Percentiles rank a stretch among this genome's conserved stretches.
phyloP scores from a whole-genome alignment of 2,113 vertebrate species.

The Hyaena hyaena region DNA sequence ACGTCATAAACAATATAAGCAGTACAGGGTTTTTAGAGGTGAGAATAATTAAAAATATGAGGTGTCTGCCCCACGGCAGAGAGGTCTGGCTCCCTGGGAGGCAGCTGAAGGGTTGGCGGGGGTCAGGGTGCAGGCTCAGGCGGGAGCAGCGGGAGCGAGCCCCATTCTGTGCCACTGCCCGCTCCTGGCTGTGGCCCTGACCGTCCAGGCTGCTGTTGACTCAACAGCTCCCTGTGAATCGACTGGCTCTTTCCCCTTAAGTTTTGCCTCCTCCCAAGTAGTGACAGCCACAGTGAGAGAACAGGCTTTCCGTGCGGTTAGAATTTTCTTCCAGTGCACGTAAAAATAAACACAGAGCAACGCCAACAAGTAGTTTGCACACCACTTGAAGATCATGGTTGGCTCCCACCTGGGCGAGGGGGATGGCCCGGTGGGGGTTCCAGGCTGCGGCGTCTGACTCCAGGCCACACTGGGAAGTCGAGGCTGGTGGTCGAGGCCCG shows the following conservation, averaged over 20 bases:
- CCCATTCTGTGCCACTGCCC: background rate
- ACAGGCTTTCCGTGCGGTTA: background rate
- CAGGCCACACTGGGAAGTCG: background rate
- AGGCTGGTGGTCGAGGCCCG: background rate
- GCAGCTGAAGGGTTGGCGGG: background rate
- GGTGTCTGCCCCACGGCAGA: background rate
- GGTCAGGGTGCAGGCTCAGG: too few species aligned
- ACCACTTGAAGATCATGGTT: background rate
- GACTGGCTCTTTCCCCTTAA: background rate
- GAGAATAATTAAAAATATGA: background rate
- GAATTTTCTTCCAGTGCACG: background rate
- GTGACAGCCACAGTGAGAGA: background rate
- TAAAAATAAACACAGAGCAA: constrained; percentile 14
- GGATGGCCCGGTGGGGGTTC: background rate
- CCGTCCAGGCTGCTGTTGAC: background rate
- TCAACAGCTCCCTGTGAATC: background rate
- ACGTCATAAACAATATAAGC: background rate
- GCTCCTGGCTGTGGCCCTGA: fast-evolving
- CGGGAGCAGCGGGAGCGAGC: too few species aligned
- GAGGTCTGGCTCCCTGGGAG: background rate
- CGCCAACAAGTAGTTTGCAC: background rate
- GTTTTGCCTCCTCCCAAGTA: constrained; percentile 27
- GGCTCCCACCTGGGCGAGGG: background rate
- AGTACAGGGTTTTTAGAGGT: background rate
- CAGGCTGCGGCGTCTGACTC: background rate